A percentile compares a stretch with the other conserved stretches of the same genome.
Conservation (phyloP, 1,140 invertebrate genomes). For the Acyrthosiphon pisum region DNA sequence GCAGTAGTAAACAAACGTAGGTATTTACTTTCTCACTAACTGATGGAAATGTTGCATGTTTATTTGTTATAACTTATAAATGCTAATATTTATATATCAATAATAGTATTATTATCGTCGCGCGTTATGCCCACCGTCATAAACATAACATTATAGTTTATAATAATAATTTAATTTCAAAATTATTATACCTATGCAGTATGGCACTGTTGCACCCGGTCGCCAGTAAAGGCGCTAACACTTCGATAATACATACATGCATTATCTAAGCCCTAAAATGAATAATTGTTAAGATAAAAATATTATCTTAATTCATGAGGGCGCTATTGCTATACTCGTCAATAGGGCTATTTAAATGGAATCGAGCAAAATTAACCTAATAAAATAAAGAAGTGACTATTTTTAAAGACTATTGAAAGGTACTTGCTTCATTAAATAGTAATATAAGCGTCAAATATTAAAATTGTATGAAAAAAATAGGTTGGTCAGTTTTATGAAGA, state of each 20-base stretch:
- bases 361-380: neutral
- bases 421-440: too few species aligned
- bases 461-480: neutral
- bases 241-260: too few species aligned
- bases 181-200: neutral
- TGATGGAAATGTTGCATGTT: neutral
- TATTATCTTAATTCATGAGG: neutral
- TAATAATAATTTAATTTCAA: neutral
- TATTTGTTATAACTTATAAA: neutral
- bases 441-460: neutral
- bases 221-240: neutral
- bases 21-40: neutral
- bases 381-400: neutral
- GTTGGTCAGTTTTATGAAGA: neutral
- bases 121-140: neutral
- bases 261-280: too few species aligned
- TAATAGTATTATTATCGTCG: neutral
- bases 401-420: neutral
- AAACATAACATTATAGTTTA: neutral
- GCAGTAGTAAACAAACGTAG: neutral
- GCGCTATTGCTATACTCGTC: neutral
- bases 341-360: neutral
- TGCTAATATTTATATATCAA: neutral
- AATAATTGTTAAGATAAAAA: neutral
- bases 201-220: neutral